Evolutionary conservation across 35 echinoderm and acorn worm genomes (phyloP), one percentile per base, ranked within the genome.

Genomic region (Lytechinus variegatus): DNA sequence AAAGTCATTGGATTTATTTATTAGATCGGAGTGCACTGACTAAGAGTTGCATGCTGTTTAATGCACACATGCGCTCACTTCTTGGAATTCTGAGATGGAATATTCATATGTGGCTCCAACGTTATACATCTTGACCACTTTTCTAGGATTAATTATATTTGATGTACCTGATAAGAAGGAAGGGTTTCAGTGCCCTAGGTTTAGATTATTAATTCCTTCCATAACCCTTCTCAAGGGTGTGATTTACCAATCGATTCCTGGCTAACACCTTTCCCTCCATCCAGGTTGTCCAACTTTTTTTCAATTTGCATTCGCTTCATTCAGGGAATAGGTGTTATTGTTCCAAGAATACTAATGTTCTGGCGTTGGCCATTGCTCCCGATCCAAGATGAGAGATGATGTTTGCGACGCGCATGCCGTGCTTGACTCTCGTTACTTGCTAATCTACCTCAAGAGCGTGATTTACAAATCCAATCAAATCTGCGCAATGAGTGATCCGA

Each of bases 391-490:
- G 66, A 79, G n/a, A 79, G 66, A 79, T 79, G 66, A 79, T 24
- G 66, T 79, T 79, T 79, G 66, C 66, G 19, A 79, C 66, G 21
- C 16, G 4, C 66, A 7, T 79, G 66, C 66, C 66, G 66, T 79
- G 66, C 66, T 24, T 8, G 19, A 79, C 66, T 79, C 66, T 79
- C 66, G 66, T 79, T 79, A 16, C 66, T 79, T 79, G 66, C 66
- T 79, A 79, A 79, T 79, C 66, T 79, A 79, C 66, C 66, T 79
- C 66, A 79, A 79, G 66, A 79, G 66, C 66, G 66, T 79, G 66
- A 79, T 79, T 79, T 79, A 79, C 66, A 79, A 79, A 79, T 79
- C 66, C 66, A 79, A 79, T 79, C 66, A 79, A 79, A 79, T 79
- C 66, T 79, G 14, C 16, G 66, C 66, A 79, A 16, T 79, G 66